A percentile compares a stretch with the other conserved stretches of the same genome.
Conservation (phyloP, 1,140 invertebrate species). For the Pararge aegeria region DNA sequence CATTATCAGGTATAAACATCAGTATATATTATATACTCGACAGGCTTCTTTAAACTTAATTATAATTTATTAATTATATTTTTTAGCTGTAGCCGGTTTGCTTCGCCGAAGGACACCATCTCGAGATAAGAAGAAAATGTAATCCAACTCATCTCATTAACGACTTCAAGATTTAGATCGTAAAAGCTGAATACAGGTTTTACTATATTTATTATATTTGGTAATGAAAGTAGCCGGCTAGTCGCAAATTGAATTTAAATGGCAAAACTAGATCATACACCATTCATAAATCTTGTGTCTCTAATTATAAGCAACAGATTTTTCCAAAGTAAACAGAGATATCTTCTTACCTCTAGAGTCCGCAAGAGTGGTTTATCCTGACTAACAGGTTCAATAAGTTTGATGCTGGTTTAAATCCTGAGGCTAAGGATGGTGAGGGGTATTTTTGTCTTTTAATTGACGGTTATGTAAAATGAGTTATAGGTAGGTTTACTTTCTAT, state of each 20-base stretch:
- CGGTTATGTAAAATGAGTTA: no score
- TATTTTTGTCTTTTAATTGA: no score
- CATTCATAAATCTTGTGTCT: conserved; percentile 25
- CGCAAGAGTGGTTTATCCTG: no score
- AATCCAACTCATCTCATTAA: conserved; percentile 16
- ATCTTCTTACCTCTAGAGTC: no score
- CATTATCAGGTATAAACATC: no score
- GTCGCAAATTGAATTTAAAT: conserved; percentile 22
- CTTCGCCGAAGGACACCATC: not conserved
- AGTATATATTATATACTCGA: not conserved
- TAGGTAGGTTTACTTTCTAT: no score
- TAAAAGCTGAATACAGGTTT: conserved; percentile 20
- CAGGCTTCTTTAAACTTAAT: not conserved
- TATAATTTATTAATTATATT: not conserved
- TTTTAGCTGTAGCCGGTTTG: not conserved
- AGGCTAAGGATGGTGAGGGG: no score
- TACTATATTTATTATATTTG: conserved; percentile 17
- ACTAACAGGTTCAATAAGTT: no score
- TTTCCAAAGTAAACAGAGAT: not conserved
- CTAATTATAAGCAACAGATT: conserved; percentile 3
- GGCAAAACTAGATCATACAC: conserved; percentile 19
- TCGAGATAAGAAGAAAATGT: conserved; percentile 2
- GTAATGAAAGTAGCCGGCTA: conserved; percentile 16
- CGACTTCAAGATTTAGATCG: conserved; percentile 11
- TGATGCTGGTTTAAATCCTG: no score